phyloP scores from a whole-genome alignment of 2,888 invertebrate species.

The Agrochola circellaris region DNA sequence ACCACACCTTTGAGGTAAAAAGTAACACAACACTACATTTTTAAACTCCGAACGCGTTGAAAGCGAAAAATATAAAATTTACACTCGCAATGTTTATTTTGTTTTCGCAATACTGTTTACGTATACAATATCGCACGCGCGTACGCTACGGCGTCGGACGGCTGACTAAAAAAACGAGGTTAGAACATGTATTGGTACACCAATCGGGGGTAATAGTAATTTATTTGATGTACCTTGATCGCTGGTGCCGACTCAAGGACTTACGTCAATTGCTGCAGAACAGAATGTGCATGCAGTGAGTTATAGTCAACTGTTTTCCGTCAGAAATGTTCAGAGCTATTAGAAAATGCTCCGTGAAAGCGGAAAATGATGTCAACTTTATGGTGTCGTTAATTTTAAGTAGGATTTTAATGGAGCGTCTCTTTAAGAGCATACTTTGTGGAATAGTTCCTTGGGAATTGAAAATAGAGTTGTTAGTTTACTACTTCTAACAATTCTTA shows the following conservation, averaged over 20 bases:
- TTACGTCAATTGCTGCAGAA: conserved; percentile 15
- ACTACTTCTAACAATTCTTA: background rate
- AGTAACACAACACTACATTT: conserved; percentile 11
- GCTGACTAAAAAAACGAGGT: conserved; percentile 57
- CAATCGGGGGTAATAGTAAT: conserved; percentile 38
- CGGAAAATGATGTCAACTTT: conserved; percentile 31
- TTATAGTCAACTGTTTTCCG: background rate
- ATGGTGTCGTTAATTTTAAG: conserved; percentile 30
- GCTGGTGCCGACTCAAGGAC: conserved; percentile 33
- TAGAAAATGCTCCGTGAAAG: conserved; percentile 15
- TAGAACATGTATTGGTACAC: conserved; percentile 38
- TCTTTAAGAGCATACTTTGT: conserved; percentile 22
- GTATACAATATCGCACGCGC: conserved; percentile 36
- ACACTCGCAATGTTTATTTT: conserved; percentile 32
- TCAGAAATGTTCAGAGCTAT: background rate
- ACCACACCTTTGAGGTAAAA: background rate
- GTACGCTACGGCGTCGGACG: conserved; percentile 34
- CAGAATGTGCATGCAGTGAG: conserved; percentile 14
- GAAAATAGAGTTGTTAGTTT: conserved; percentile 12
- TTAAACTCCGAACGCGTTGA: conserved; percentile 20
- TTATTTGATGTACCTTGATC: conserved; percentile 33
- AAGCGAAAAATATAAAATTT: background rate
- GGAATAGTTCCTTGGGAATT: background rate
- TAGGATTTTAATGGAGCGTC: conserved; percentile 19
- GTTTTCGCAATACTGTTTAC: conserved; percentile 47